A percentile compares a stretch with the other conserved stretches of the same genome.
Evolutionary conservation across 2,113 vertebrate genomes (phyloP).

Genomic region (Erpornis zantholeuca): DNA sequence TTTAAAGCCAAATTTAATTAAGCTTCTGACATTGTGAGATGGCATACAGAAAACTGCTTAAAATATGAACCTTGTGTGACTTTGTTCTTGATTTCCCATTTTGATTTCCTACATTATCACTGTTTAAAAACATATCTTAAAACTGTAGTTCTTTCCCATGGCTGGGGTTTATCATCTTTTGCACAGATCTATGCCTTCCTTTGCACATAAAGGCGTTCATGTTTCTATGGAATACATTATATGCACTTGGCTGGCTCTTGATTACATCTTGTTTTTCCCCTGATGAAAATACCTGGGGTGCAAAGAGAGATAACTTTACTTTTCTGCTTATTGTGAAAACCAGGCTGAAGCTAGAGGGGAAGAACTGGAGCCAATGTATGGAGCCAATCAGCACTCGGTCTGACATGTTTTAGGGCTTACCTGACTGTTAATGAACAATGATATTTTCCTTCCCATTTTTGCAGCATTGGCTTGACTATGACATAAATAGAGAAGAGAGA

Average conservation of each 20-base stretch:
- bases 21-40: neutral
- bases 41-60: neutral
- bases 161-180: neutral
- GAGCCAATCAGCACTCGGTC: neutral
- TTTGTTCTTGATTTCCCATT: neutral
- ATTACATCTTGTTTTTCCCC: neutral
- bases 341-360: neutral
- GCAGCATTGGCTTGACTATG: neutral
- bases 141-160: neutral
- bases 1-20: constrained; percentile 42
- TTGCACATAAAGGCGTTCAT: neutral
- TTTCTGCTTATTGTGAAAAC: neutral
- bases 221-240: neutral
- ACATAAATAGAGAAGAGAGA: neutral
- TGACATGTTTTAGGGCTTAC: neutral
- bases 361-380: neutral
- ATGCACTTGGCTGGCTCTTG: neutral
- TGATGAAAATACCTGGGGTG: neutral
- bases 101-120: neutral
- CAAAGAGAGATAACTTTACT: neutral
- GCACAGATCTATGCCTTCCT: neutral
- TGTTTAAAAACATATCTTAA: neutral
- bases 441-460: neutral
- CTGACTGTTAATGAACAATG: neutral
- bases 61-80: neutral